Evolutionary conservation across 2,888 invertebrate species (phyloP).

Genomic region (Amblyjoppa fuscipennis): DNA sequence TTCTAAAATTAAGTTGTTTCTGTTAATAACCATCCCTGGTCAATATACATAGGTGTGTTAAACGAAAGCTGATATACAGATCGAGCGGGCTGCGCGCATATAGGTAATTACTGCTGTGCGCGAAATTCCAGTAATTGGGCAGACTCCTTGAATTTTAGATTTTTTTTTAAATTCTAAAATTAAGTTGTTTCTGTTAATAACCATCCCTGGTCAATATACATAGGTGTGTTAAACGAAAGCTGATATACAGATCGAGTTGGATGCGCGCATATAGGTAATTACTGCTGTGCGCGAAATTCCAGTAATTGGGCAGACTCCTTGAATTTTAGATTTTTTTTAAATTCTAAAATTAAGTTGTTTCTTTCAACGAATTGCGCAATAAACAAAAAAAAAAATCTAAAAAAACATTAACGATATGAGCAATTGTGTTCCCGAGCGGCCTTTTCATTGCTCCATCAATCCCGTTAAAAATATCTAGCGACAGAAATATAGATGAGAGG

Average conservation of each 20-base stretch:
- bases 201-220: no score
- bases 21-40: neutral
- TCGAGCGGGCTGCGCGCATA: neutral
- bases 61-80: neutral
- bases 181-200: no score
- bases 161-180: neutral
- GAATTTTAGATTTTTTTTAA: no score
- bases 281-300: no score
- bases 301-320: no score
- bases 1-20: no score
- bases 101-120: neutral
- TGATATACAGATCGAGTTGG: no score
- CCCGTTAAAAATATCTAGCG: neutral
- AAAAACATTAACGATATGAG: neutral
- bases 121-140: neutral
- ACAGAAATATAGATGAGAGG: conserved; percentile 5
- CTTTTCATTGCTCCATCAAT: neutral
- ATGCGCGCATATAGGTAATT: no score
- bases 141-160: neutral
- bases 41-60: neutral
- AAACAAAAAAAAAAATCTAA: neutral
- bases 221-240: no score
- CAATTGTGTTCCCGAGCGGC: neutral
- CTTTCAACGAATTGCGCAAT: no score
- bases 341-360: no score